Base-by-base conservation (phyloP, 1,140 invertebrate species). In the Hestina assimilis region DNA sequence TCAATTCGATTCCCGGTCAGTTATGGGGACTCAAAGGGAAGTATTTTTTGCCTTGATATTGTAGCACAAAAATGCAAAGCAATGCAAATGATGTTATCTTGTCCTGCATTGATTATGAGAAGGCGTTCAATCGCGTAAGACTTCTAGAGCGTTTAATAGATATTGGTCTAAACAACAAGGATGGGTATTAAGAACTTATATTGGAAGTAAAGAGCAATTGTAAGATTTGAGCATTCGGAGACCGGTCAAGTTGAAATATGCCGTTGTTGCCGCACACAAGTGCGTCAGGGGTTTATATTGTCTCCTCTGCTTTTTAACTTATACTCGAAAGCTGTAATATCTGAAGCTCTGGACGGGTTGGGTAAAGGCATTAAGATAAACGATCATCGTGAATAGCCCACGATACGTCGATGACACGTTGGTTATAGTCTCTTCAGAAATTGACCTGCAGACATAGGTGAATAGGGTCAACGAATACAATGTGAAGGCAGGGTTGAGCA, bases 241-340 rank as follows among this genome's bases (percentile, higher is more conserved):
- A 52, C 52, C 1, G 8, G 41, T 5, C 29, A 26, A 9, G 20
- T 64, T 29, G 40, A 29, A 1, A 56, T 64, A 5, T 2, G 9
- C 4, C 38, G 24, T 17, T 51, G 56, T 2, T n/a, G n/a, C n/a
- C n/a, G n/a, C n/a, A n/a, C n/a, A n/a, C n/a, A n/a, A n/a, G 62
- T 64, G 1, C 33, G 52, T 9, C 56, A 59, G 26, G 56, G 56
- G 1, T 64, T 41, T 43, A 48, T 64, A 4, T 19, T 64, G n/a
- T n/a, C n/a, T n/a, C n/a, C n/a, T n/a, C 24, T 45, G n/a, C 38
- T 68, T 0, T 66, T 64, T n/a, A 66, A 57, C 38, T 12, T 70
- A 0, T 70, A 66, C 51, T 63, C 52, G 0, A 52, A 70, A 46
- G 42, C 21, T 6, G 28, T 62, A 11, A 63, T 61, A 14, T 24